phyloP scores from a whole-genome alignment of 2,888 invertebrate genomes.

The Galerucella nymphaeae region DNA sequence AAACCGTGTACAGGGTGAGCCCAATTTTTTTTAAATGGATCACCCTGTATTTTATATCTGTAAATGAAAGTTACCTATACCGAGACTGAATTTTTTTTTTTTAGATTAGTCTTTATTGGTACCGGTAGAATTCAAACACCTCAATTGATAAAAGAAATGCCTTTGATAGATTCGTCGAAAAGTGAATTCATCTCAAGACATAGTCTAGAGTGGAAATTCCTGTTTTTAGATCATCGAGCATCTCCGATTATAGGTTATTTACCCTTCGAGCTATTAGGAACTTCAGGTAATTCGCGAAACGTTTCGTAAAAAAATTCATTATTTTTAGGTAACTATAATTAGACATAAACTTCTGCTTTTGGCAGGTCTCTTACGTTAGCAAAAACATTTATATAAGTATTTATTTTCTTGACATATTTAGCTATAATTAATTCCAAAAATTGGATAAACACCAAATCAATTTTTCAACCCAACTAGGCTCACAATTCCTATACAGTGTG shows the following conservation, averaged over 20 bases:
- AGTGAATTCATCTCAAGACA: constrained; percentile 91
- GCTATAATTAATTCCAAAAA: background rate
- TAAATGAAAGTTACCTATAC: too few relatives aligned
- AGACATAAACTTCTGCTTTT: background rate
- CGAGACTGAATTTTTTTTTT: constrained; percentile 43
- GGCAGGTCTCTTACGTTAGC: background rate
- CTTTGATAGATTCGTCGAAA: constrained; percentile 79
- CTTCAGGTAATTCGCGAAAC: constrained; percentile 70
- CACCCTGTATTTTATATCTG: too few relatives aligned
- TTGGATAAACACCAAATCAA: background rate
- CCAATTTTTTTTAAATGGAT: too few relatives aligned
- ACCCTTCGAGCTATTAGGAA: constrained; percentile 94
- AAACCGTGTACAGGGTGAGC: too few relatives aligned
- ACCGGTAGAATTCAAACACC: constrained; percentile 85
- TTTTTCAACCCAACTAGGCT: background rate
- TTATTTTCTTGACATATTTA: background rate
- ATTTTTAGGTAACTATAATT: background rate
- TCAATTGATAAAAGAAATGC: constrained; percentile 86
- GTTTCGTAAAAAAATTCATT: background rate
- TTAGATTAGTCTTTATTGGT: constrained; percentile 80
- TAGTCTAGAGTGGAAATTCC: constrained; percentile 95
- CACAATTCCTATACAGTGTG: too few relatives aligned
- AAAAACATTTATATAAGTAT: constrained; percentile 3
- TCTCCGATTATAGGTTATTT: constrained; percentile 71
- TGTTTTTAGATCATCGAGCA: constrained; percentile 83